Evolutionary conservation across 1,140 invertebrate genomes (phyloP), one percentile per base, ranked within the genome.

Genomic region (Saccostrea cuccullata): DNA sequence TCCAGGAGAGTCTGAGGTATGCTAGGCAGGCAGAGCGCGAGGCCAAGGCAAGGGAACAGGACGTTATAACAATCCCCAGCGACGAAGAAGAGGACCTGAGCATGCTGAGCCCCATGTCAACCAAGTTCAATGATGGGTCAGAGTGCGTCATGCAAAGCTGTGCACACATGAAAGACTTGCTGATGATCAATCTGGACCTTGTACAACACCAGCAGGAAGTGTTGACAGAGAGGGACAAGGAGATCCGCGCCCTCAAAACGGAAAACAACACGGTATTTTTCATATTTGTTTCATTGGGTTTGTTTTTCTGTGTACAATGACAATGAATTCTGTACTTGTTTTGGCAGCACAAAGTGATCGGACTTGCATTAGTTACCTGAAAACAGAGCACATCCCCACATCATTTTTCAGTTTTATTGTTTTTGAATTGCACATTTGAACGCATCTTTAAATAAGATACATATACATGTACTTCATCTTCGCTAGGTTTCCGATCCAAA

Each of bases 1-100:
- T 93, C 55, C 90, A 92, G 85, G 92, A 93, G 90, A 93, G 92
- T 88, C 90, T 93, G 36, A 92, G 91, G 82, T 91, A 91, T 60
- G 92, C 91, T 56, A 89, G 89, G 90, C 89, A 92, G 82, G 85
- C 88, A 58, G 89, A 92, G 36, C 55, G 20, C 3, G 84, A 85
- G 55, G 55, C 47, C 30, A 85, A 85, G 30, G 84, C 23, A 30
- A 23, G 9, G 20, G 47, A 84, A 55, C 26, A 55, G 36, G 40
- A 23, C 47, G 47, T 77, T 86, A 88, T 70, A 64, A 86, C 84
- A 89, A 30, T 77, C 11, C 12, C 70, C 23, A 77, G 26, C 70
- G 23, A 77, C 70, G 77, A 88, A 89, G 55, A 89, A 85, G 82
- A 55, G 40, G 26, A 82, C 9, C 47, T 47, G 47, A 47, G 47